Base-by-base conservation (phyloP, 2,888 invertebrate species). In the Drosophila histrio region DNA sequence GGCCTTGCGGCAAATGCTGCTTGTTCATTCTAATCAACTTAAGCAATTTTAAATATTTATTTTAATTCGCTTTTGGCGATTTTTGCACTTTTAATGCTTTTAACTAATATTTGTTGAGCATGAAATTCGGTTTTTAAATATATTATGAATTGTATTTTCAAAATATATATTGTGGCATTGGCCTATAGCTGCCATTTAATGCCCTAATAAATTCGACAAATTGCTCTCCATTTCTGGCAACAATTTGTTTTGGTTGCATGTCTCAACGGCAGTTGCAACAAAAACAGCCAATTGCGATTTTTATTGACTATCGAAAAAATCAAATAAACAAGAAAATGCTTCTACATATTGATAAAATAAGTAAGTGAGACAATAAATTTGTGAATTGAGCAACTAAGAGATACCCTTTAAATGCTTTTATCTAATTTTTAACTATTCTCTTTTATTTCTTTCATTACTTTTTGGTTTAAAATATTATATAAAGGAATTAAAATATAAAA, bases 261-360 rank as follows among this genome's bases (percentile, higher is more conserved):
- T 24, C 6, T 9, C 24, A 30, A 8, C 43, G 19, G 15, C 34
- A 43, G 15, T 9, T 26, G 5, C 52, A 43, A 52, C 39, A 72
- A 54, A 19, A 63, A 34, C 26, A 36, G 15, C 9, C 22, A 47
- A 26, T 24, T 30, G 22, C 6, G 17, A 36, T 50, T 81, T 82
- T 87, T 76, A 79, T 82, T 82, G 87, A 82, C 79, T 72, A 54
- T 62, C 34, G 58, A 57, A 61, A 39, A 59, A 86, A 70, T 60
- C 56, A 52, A 38, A 41, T 44, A 59, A 57, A 66, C 7, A 67
- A 57, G 68, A 62, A 54, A 56, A 73, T 36, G 60, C 36, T 26
- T 5, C 6, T 13, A 28, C 38, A 60, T 47, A 76, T 43, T 32
- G 52, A 72, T 58, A 72, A 76, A 67, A 58, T 59, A 7, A 50